Evolutionary conservation across 2,797 vertebrate genomes (phyloP).

Genomic region (Crossoptilon crossoptilon): DNA sequence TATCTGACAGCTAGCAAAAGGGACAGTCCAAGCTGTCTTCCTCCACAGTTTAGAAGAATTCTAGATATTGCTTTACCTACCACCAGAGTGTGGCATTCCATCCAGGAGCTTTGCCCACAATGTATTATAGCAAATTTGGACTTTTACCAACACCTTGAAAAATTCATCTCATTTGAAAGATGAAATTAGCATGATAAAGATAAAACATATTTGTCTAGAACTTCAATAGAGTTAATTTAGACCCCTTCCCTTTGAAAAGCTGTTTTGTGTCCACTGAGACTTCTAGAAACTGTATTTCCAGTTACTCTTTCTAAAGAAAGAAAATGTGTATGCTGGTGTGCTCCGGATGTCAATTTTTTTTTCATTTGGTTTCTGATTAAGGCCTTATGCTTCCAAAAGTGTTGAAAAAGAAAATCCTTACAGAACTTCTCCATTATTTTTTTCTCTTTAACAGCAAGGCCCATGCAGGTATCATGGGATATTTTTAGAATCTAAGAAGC

Average conservation of each 20-base stretch:
- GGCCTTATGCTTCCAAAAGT: neutral
- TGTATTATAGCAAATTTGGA: neutral
- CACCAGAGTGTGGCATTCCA: neutral
- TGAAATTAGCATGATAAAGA: neutral
- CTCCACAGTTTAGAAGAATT: neutral
- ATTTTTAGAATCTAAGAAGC: neutral
- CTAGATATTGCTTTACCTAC: neutral
- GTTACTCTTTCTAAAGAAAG: neutral
- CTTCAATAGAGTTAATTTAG: neutral
- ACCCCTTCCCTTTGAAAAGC: neutral
- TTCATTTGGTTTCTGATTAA: neutral
- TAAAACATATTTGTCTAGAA: neutral
- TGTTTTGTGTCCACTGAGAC: accelerated
- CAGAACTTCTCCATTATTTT: neutral
- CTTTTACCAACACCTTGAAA: neutral
- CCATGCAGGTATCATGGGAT: neutral
- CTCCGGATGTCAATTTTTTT: neutral
- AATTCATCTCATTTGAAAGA: neutral
- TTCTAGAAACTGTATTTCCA: neutral
- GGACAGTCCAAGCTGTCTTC: neutral
- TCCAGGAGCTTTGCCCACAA: neutral
- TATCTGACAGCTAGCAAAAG: neutral
- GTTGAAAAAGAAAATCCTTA: neutral
- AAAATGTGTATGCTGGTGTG: neutral
- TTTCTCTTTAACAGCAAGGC: neutral